Base-by-base conservation (phyloP, 2,797 vertebrate species). In the Molossus alvarezi region DNA sequence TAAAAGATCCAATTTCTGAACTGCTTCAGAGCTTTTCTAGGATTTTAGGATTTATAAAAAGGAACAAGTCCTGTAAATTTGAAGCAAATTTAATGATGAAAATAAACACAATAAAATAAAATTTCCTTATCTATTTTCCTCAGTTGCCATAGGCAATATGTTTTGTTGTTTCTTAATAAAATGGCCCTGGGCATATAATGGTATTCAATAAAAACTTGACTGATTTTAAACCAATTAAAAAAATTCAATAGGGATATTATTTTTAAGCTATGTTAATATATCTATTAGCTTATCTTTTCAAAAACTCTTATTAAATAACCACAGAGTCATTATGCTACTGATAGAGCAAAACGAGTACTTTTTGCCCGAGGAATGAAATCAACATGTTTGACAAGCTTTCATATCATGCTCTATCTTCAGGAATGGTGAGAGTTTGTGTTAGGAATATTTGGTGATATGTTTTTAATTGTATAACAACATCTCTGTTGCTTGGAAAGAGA, bases 401-500 rank as follows among this genome's bases (percentile, higher is more conserved):
- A 3, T 37, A 53, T 67, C 33, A 67, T 33, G 29, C 41, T 12
- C 58, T 37, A 20, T 85, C 48, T 83, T 64, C 80, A 67, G 48
- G 45, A 88, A 60, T 2, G 27, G 45, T 8, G 37, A 51, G n/a
- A 84, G 29, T 33, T 73, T 69, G 41, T 62, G 33, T 33, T 75
- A 48, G 53, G 15, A 90, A 60, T 85, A 65, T 60, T 71, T 60
- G 23, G 41, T 57, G 62, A 69, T 57, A 5, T 23, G 51, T 10
- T 95, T 95, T 91, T 18, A 77, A 88, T 80, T 75, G 71, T 87
- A 41, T 55, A 65, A 55, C 25, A 93, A 90, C 0, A 17, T 58
- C n/a, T 48, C 55, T 95, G 23, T 80, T 89, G 58, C 14, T 53
- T 76, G 71, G n/a, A 91, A 92, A 86, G 67, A 94, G 18, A 73